Base-by-base conservation (phyloP, 2,797 vertebrate genomes). In the Anolis apletophallus region DNA sequence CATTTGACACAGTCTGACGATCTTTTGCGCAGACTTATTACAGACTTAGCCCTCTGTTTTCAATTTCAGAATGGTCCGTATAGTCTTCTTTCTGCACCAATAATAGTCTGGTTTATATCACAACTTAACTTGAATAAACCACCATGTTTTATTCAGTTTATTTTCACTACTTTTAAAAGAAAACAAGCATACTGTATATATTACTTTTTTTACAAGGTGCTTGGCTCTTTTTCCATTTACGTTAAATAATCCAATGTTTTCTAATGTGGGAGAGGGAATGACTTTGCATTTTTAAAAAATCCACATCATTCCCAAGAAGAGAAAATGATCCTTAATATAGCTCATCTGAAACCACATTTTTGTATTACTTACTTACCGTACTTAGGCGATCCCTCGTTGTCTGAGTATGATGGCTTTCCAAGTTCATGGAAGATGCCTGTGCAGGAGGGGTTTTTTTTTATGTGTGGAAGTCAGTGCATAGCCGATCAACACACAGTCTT, bases 71-170 rank as follows among this genome's bases (percentile, higher is more conserved):
- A 90, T 90, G 69, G 88, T 92, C 87, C 88, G 77, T 85, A 91
- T 74, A 81, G 90, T 78, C 55, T 64, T 85, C 55, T 68, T 76
- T 88, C 93, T 89, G 90, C 91, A 93, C 23, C 86, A 88, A 88
- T 80, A 73, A 87, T 77, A 90, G 81, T 88, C 91, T 95, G 93
- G 0, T 91, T 91, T 85, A 87, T 92, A 61, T 94, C 90, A 85
- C 90, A 94, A 93, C 81, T 90, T 92, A 90, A 93, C 89, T 93
- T 93, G 81, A 88, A 69, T 83, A 90, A 93, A 91, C 87, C 0
- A 1, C 91, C 92, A 91, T 72, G 17, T 90, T 94, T 92, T 21
- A 3, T 91, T 91, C 89, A 94, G 50, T 64, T 88, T 75, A 85
- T 1, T 88, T 52, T 91, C 83, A 85, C 92, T 90, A 85, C 89